A percentile compares a stretch with the other conserved stretches of the same genome.
Evolutionary conservation across 2,113 vertebrate species (phyloP).

Genomic region (Cygnus atratus): DNA sequence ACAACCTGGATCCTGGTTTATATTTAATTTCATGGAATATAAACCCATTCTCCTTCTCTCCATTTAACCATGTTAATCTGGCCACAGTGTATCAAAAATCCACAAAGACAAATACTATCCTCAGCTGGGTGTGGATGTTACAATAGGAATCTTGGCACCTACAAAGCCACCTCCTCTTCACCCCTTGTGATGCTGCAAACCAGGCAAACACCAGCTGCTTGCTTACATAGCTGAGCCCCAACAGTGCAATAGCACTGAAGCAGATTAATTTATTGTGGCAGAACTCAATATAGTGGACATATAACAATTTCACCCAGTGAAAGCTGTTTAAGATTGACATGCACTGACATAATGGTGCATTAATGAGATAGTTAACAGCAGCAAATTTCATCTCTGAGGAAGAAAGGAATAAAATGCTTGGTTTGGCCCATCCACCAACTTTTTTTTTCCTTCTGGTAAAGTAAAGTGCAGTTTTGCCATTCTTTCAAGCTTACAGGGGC

Average conservation of each 20-base stretch:
- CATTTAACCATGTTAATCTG: background rate
- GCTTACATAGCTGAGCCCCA: constrained; percentile 25
- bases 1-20: background rate
- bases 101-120: background rate
- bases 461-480: background rate
- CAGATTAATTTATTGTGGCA: constrained; percentile 44
- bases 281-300: background rate
- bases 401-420: background rate
- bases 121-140: background rate
- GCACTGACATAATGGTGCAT: background rate
- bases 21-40: background rate
- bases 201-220: background rate
- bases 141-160: background rate
- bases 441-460: background rate
- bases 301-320: background rate
- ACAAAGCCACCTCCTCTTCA: background rate
- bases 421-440: background rate
- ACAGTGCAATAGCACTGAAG: background rate
- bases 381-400: background rate
- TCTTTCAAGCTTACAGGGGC: background rate
- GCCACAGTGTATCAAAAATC: background rate
- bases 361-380: constrained; percentile 33
- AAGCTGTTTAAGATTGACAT: background rate
- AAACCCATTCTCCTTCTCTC: background rate
- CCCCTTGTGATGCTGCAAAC: background rate